Base-by-base conservation (phyloP, 2,888 invertebrate genomes). In the Himalopsyche kuldschensis region DNA sequence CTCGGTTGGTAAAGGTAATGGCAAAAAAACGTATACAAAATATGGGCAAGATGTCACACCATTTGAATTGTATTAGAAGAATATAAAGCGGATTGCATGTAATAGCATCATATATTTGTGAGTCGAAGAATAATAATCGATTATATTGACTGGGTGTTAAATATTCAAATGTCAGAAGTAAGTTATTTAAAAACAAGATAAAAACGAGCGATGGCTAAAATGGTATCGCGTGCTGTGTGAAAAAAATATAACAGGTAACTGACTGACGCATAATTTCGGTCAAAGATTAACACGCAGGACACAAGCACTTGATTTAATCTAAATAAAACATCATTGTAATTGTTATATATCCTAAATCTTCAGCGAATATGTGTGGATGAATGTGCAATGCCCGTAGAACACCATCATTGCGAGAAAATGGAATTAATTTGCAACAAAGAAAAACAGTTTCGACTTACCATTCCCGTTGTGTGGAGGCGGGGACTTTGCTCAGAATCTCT, bases 401-500 rank as follows among this genome's bases (percentile, higher is more conserved):
- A 69, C 69, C 69, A 27, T 27, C 24, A 24, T 24, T 27, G 8
- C 11, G 4, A 30, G 69, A 69, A 69, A 69, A 69, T 69, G 69
- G 69, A 27, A 30, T 69, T 69, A 69, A 27, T 69, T 76, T 32
- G 35, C 76, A 76, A 76, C 35, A 76, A 76, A 76, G 35, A 76
- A 41, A 76, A 76, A 76, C 76, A 76, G 76, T 32, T 76, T 32
- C 76, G 76, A 88, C 88, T 90, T 90, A 91, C 91, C 91, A 91
- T 88, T 86, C 80, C 85, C 80, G 63, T 78, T 78, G 75, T 79
- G 81, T 63, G 75, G 79, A 89, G 90, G 90, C 90, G 87, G 87
- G 87, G 69, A 87, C 86, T 89, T 91, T 90, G 91, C 91, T 89
- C 89, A 88, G 87, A 87, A 89, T 89, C 90, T 90, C 90, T 84